Base-by-base conservation (phyloP, 2,888 invertebrate species). In the Polydrusus pterygomalis region DNA sequence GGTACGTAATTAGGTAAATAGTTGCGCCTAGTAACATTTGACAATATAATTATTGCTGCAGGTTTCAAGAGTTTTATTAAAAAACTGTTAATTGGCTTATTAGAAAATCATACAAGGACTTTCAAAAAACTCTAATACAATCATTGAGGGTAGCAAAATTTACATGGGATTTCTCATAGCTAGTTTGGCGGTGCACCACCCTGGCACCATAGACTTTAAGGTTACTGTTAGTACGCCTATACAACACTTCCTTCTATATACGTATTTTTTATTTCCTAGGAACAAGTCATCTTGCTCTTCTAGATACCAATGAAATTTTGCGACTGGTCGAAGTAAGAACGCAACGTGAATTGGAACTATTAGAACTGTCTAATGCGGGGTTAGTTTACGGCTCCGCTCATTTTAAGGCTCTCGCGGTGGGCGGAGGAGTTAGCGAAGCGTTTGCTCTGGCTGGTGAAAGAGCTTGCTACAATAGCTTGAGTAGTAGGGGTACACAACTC, bases 401-500 rank as follows among this genome's bases (percentile, higher is more conserved):
- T 87, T 96, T 95, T 84, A 92, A 97, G 89, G 98, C 95, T 0
- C 89, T 98, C 49, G 97, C 97, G 77, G 98, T 98, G 0, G 99
- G 99, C 7, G 98, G 98, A 0, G 97, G 97, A 85, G 99, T 94
- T 77, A 93, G 93, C 85, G 91, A 92, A 86, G 95, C 95, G 11
- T 90, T 96, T 91, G 93, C 94, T 0, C 87, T 92, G 77, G 93
- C 93, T 68, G 95, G 82, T 9, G 93, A 94, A 86, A 88, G 91
- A 78, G 94, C 94, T 0, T 94, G 94, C 84, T 94, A 94, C 84
- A 93, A 94, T 84, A 93, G 94, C 72, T 89, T 94, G 63, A 89
- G 92, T 45, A 91, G 91, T 80, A 91, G 91, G 82, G 92, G 92
- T 54, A 92, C 91, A 74, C 94, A 94, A 85, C 87, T 94, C 71